Evolutionary conservation across 1,140 invertebrate species (phyloP).

Genomic region (Brachionus sp.): DNA sequence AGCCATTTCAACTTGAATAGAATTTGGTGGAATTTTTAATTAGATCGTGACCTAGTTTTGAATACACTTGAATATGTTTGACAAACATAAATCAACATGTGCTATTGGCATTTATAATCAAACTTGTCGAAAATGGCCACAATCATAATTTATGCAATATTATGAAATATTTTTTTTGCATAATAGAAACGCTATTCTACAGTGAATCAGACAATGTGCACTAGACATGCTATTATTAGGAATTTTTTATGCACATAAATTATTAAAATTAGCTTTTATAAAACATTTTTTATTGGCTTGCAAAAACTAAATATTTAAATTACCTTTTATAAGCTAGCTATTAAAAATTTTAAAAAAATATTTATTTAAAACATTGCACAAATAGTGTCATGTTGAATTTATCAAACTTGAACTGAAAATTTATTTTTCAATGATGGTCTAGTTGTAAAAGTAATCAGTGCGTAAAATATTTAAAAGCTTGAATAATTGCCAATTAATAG

Average conservation of each 20-base stretch:
- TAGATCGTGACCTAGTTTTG: not conserved
- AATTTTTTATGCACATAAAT: too few species aligned
- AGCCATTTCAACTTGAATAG: not conserved
- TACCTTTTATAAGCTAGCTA: too few species aligned
- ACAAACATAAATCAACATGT: not conserved
- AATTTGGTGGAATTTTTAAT: not conserved
- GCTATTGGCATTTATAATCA: not conserved
- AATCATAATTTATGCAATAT: slow-evolving; percentile 3
- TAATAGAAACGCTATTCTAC: not conserved
- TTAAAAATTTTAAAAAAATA: too few species aligned
- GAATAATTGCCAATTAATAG: not conserved
- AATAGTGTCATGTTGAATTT: too few species aligned
- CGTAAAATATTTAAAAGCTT: not conserved
- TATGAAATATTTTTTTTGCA: not conserved
- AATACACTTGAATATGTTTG: not conserved
- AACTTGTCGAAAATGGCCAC: not conserved
- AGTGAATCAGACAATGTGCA: too few species aligned
- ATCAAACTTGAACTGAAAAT: not conserved
- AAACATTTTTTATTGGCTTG: too few species aligned
- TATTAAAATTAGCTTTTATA: too few species aligned
- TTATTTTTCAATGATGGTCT: not conserved
- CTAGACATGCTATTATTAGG: too few species aligned
- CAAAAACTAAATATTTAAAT: too few species aligned
- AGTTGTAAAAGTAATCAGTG: not conserved
- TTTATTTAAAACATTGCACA: not conserved